These are phyloP conservation scores for Patella pellucida DNA, from an alignment of 2,888 invertebrate genomes.

Conservation along the genomic window DNA sequence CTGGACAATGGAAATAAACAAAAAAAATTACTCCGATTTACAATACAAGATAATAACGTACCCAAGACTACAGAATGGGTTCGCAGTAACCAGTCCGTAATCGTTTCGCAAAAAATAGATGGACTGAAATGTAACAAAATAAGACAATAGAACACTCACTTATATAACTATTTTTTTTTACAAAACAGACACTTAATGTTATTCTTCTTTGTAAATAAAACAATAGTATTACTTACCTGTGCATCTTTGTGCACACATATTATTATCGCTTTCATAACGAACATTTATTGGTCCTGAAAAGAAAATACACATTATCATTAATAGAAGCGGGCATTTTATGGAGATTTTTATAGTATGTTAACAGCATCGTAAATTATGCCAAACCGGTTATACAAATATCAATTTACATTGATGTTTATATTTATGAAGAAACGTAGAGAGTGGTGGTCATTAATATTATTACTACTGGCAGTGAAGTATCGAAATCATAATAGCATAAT, in stretches of 20 bases:
- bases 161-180: not conserved
- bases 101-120: not conserved
- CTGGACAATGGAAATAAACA: constrained; percentile 36
- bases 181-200: not conserved
- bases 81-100: too few relatives aligned
- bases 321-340: too few relatives aligned
- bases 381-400: too few relatives aligned
- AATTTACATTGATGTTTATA: too few relatives aligned
- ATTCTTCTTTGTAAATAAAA: not conserved
- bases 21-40: not conserved
- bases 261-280: constrained; percentile 6
- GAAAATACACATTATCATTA: too few relatives aligned
- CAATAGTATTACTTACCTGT: constrained; percentile 23
- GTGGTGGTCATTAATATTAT: too few relatives aligned
- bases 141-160: not conserved
- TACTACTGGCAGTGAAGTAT: too few relatives aligned
- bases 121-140: too few relatives aligned
- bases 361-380: too few relatives aligned
- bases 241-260: constrained; percentile 28
- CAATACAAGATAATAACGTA: not conserved
- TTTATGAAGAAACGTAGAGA: too few relatives aligned
- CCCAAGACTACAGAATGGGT: not conserved
- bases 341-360: too few relatives aligned
- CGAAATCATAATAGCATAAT: too few relatives aligned
- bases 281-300: constrained; percentile 20